Conservation (phyloP, 1,140 invertebrate genomes). For the Drosophila asahinai region DNA sequence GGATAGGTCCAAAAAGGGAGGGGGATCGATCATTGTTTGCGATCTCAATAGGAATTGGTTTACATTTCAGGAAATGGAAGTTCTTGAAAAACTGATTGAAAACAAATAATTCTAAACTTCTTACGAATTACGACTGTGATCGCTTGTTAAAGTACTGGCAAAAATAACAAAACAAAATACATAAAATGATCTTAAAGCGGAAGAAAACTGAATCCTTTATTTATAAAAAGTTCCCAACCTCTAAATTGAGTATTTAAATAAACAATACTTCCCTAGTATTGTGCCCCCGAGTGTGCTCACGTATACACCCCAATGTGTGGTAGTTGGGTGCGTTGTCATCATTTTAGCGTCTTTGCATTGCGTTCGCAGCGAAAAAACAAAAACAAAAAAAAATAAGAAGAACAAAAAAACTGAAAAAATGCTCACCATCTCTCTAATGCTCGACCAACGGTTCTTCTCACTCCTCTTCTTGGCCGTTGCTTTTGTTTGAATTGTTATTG, state of each 20-base stretch:
- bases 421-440: conserved; percentile 30
- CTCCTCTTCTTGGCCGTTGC: conserved; percentile 19
- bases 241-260: too few relatives aligned
- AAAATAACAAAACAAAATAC: too few relatives aligned
- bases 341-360: conserved; percentile 42
- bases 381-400: conserved; percentile 6
- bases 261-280: neutral
- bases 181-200: too few relatives aligned
- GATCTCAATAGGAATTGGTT: neutral
- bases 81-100: neutral
- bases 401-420: conserved; percentile 1
- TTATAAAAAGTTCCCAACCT: too few relatives aligned
- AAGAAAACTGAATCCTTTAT: too few relatives aligned
- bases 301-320: conserved; percentile 12
- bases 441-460: conserved; percentile 40
- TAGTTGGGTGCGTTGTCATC: conserved; percentile 49
- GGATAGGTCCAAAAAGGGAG: neutral
- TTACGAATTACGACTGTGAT: too few relatives aligned
- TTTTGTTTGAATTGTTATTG: conserved; percentile 31
- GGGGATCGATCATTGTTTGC: neutral
- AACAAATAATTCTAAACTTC: too few relatives aligned
- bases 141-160: too few relatives aligned
- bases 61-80: neutral
- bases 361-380: conserved; percentile 41
- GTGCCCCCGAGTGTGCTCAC: conserved; percentile 8